Conservation (phyloP, 2,888 invertebrate genomes). For the Leucophenga maculata region DNA sequence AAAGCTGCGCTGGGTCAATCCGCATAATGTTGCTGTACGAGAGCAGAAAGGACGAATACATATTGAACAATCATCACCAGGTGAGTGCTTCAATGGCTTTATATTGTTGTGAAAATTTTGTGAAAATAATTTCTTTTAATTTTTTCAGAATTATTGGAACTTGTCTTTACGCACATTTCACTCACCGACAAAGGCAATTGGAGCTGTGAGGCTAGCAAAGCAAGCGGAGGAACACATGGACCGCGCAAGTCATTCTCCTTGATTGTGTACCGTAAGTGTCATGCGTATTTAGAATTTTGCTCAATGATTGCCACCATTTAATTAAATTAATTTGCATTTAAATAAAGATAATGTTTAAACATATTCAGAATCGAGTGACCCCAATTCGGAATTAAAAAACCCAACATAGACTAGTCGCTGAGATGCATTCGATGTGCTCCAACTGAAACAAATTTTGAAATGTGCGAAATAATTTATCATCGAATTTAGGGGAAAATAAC, state of each 20-base stretch:
- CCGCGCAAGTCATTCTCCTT: constrained; percentile 68
- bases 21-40: constrained; percentile 68
- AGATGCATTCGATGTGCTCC: too few species aligned
- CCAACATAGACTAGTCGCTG: too few species aligned
- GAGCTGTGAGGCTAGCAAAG: constrained; percentile 69
- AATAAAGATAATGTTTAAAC: not conserved
- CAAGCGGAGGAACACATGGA: constrained; percentile 23
- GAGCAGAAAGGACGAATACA: constrained; percentile 72
- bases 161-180: constrained; percentile 73
- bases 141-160: constrained; percentile 68
- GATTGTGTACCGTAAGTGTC: constrained; percentile 72
- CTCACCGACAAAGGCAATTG: constrained; percentile 73
- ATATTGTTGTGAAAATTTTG: constrained; percentile 25
- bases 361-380: too few species aligned
- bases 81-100: constrained; percentile 47
- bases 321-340: too few species aligned
- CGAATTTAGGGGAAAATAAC: too few species aligned
- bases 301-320: not conserved
- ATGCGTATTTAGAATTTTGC: constrained; percentile 25
- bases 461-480: too few species aligned
- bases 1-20: constrained; percentile 70
- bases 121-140: not conserved
- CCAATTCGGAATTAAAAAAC: too few species aligned
- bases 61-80: constrained; percentile 68
- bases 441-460: too few species aligned